Evolutionary conservation across 2,797 vertebrate species (phyloP), one percentile per base, ranked within the genome.

Genomic region (Ptychobarbus kaznakovi): DNA sequence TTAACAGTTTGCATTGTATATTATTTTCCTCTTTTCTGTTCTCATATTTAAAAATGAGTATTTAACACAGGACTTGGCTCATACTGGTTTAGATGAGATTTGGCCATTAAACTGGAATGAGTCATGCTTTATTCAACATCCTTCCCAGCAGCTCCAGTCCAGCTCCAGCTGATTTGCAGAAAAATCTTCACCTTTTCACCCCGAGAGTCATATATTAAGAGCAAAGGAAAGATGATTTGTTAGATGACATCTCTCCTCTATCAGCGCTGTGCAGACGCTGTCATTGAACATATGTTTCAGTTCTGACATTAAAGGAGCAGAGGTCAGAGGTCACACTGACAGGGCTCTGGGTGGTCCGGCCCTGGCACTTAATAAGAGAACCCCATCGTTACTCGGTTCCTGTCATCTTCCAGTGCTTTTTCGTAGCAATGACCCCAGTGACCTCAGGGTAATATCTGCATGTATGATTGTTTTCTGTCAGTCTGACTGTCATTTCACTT

Each of bases 161-260:
- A n/a, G n/a, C n/a, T n/a, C n/a, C 44, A 53, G 63, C 46, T 61
- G 80, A 73, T 73, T 73, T 73, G 7, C 63, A 8, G 6, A 56
- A 42, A 61, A 82, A 73, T 44, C 11, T 73, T 81, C 9, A 51
- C 65, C 65, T 80, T 80, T 40, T 82, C 1, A 63, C 70, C 20
- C 42, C 22, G 4, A 76, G 44, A 65, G 61, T 77, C 73, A 53
- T 22, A 35, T 82, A 51, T 68, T 82, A 70, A 86, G 77, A 77
- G 80, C 80, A 85, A 46, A 81, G 63, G 69, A 85, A 89, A 85
- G 87, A 88, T 35, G 46, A 68, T 69, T 73, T 74, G 56, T 83
- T 61, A 28, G n/a, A 69, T 56, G 80, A 56, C 70, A 61, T 86
- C 49, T 38, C 58, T 61, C 58, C 9, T 65, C 68, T 82, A 66